Evolutionary conservation across 2,888 invertebrate genomes (phyloP).

Genomic region (Tachina grossa): DNA sequence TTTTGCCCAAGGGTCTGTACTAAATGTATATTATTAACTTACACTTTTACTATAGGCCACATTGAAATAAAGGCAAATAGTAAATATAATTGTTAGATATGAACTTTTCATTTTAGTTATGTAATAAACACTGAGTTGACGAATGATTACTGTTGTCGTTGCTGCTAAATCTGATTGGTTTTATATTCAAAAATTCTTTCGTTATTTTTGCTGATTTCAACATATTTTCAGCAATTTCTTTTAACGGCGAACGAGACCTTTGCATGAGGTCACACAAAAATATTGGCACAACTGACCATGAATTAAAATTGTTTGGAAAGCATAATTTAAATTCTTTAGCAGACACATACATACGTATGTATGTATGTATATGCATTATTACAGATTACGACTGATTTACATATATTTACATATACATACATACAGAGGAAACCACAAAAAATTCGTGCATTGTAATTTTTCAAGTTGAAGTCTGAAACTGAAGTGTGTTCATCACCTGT

Average conservation of each 20-base stretch:
- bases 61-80: conserved; percentile 37
- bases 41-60: conserved; percentile 58
- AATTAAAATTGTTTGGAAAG: neutral
- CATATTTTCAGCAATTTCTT: neutral
- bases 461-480: too few species aligned
- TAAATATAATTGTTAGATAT: conserved; percentile 13
- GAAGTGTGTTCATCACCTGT: too few species aligned
- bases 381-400: too few species aligned
- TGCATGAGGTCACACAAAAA: conserved; percentile 4
- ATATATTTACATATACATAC: too few species aligned
- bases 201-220: conserved; percentile 32
- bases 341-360: too few species aligned
- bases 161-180: neutral
- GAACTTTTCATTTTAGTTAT: conserved; percentile 54
- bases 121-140: neutral
- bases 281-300: conserved; percentile 26
- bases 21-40: conserved; percentile 32
- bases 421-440: too few species aligned
- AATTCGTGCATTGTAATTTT: too few species aligned
- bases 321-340: neutral
- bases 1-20: too few species aligned
- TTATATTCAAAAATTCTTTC: conserved; percentile 40
- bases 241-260: neutral
- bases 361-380: too few species aligned
- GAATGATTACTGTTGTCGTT: conserved; percentile 27